Evolutionary conservation across 2,797 vertebrate species (phyloP).

Genomic region (Chrysocyon brachyurus): DNA sequence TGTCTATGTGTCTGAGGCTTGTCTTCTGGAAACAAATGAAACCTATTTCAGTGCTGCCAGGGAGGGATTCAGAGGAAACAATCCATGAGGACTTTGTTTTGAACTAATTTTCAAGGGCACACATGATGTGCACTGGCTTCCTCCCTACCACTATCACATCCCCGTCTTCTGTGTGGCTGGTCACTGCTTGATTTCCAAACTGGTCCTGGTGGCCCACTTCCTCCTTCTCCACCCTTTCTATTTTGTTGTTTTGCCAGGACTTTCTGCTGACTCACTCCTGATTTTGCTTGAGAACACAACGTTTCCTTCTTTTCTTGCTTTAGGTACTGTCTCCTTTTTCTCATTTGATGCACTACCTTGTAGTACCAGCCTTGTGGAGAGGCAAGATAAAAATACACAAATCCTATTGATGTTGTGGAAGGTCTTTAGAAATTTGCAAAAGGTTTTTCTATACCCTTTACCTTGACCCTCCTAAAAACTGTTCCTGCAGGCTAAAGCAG

Average conservation of each 20-base stretch:
- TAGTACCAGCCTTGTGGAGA: background rate
- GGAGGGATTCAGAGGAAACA: background rate
- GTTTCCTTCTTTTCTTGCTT: background rate
- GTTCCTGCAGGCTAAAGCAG: background rate
- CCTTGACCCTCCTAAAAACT: background rate
- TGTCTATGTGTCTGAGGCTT: background rate
- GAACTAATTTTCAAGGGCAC: background rate
- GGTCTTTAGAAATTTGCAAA: background rate
- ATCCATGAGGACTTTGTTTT: background rate
- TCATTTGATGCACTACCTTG: background rate
- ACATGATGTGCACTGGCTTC: fast-evolving
- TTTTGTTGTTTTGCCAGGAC: conserved; percentile 43
- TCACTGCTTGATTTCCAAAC: fast-evolving
- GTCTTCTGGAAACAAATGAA: background rate
- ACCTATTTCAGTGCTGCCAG: fast-evolving
- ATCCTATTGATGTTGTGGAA: background rate
- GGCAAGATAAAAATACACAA: background rate
- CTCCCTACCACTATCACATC: background rate
- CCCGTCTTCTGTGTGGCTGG: background rate
- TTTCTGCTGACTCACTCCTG: conserved; percentile 32
- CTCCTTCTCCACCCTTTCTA: background rate
- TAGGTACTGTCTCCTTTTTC: background rate
- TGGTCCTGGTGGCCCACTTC: background rate
- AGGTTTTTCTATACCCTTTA: background rate
- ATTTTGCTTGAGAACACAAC: background rate